Percentiles rank a stretch among this genome's conserved stretches.
phyloP scores from a whole-genome alignment of 2,888 invertebrate species.

The Sarcophaga subvicina region DNA sequence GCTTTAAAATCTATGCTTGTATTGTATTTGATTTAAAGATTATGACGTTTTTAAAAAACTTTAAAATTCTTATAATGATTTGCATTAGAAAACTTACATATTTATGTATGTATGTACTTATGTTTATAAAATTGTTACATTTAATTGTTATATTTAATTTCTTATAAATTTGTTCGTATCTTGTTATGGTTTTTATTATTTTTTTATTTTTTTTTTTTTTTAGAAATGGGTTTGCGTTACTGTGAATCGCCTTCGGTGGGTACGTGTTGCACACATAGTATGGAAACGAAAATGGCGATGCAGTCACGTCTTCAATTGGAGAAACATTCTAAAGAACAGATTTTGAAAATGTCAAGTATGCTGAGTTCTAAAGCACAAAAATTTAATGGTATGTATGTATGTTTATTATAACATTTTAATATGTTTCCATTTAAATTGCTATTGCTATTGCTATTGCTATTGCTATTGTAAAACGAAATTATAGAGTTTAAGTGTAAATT shows the following conservation, averaged over 20 bases:
- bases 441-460: too few species aligned
- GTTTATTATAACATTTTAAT: not conserved
- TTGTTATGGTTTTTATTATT: not conserved
- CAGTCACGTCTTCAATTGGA: constrained; percentile 89
- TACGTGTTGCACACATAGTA: constrained; percentile 84
- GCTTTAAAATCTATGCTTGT: not conserved
- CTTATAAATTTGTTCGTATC: constrained; percentile 4
- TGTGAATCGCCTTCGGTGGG: constrained; percentile 82
- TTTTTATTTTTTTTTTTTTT: constrained; percentile 64
- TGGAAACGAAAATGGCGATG: constrained; percentile 87
- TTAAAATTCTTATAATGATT: constrained; percentile 30
- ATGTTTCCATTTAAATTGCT: too few species aligned
- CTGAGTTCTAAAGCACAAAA: constrained; percentile 89
- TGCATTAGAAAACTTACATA: not conserved
- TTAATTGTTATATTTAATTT: not conserved
- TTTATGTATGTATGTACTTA: too few species aligned
- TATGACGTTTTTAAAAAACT: constrained; percentile 40
- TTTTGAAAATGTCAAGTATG: constrained; percentile 88
- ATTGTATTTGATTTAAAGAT: constrained; percentile 27
- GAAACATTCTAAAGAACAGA: constrained; percentile 88
- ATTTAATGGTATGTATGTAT: constrained; percentile 91
- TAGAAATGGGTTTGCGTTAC: constrained; percentile 80
- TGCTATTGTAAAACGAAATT: too few species aligned
- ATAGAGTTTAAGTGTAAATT: too few species aligned
- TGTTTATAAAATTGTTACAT: not conserved